Conservation (phyloP, 2,113 vertebrate species). For the Sterrhoptilus dennistouni region DNA sequence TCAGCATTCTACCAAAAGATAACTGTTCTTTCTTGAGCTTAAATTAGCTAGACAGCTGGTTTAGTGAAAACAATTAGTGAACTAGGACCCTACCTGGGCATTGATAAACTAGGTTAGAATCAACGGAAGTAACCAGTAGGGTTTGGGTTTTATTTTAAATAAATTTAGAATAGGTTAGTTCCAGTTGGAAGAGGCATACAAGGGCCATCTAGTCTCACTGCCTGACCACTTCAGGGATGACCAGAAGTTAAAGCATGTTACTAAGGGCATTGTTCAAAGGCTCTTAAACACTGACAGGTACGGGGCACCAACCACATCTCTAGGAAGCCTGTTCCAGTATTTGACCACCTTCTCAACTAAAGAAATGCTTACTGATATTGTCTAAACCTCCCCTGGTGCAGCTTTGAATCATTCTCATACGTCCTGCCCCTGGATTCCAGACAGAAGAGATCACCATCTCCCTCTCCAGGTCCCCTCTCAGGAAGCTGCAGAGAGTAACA, state of each 20-base stretch:
- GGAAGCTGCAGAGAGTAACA: not conserved
- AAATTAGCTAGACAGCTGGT: not conserved
- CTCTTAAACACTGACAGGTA: not conserved
- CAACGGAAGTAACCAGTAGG: not conserved
- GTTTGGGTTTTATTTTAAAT: not conserved
- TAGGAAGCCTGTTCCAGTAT: not conserved
- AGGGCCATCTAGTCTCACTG: not conserved
- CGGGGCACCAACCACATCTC: not conserved
- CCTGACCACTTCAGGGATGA: not conserved
- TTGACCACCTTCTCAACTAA: not conserved
- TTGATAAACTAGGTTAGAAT: not conserved
- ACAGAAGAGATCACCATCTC: not conserved
- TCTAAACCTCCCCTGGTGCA: not conserved
- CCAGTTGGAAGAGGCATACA: not conserved
- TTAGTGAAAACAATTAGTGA: not conserved
- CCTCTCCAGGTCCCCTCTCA: fast-evolving
- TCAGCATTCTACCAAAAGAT: not conserved
- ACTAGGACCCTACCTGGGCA: not conserved
- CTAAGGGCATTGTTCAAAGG: not conserved
- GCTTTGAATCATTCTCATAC: not conserved
- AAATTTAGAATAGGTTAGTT: not conserved
- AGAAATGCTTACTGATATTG: not conserved
- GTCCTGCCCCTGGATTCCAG: not conserved
- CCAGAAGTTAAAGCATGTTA: not conserved
- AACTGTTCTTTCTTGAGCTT: not conserved